Evolutionary conservation across 2,113 vertebrate genomes (phyloP).

Genomic region (Theropithecus gelada): DNA sequence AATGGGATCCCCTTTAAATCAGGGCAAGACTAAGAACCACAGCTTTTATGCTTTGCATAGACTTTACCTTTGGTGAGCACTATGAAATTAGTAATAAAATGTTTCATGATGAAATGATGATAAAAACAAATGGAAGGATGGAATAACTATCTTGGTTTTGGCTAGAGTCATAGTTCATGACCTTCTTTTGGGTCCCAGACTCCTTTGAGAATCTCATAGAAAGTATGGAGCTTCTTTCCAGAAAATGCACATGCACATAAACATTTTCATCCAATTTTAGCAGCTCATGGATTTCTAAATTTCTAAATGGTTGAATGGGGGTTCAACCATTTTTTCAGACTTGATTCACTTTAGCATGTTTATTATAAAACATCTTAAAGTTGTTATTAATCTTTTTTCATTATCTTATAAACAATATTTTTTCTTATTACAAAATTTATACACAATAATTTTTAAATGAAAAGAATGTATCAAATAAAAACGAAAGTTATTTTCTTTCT

Average conservation of each 20-base stretch:
- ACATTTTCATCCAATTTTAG: constrained; percentile 16
- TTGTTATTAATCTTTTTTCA: constrained; percentile 1
- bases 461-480: neutral
- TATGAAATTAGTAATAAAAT: constrained; percentile 25
- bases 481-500: neutral
- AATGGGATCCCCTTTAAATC: neutral
- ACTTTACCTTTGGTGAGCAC: neutral
- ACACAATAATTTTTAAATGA: constrained; percentile 10
- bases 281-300: constrained; percentile 15
- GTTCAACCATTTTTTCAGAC: neutral
- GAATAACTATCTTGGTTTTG: constrained; percentile 64
- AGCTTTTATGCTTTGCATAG: neutral
- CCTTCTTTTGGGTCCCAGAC: neutral
- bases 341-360: neutral
- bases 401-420: constrained; percentile 15
- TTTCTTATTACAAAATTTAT: constrained; percentile 17
- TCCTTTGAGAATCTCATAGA: constrained; percentile 6
- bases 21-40: neutral
- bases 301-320: neutral
- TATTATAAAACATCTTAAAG: neutral
- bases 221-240: neutral
- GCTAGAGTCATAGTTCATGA: constrained; percentile 43
- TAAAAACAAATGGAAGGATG: neutral
- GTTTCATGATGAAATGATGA: constrained; percentile 21
- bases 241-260: neutral